Evolutionary conservation across 2,797 vertebrate genomes (phyloP).

Genomic region (Fistularia commersonii): DNA sequence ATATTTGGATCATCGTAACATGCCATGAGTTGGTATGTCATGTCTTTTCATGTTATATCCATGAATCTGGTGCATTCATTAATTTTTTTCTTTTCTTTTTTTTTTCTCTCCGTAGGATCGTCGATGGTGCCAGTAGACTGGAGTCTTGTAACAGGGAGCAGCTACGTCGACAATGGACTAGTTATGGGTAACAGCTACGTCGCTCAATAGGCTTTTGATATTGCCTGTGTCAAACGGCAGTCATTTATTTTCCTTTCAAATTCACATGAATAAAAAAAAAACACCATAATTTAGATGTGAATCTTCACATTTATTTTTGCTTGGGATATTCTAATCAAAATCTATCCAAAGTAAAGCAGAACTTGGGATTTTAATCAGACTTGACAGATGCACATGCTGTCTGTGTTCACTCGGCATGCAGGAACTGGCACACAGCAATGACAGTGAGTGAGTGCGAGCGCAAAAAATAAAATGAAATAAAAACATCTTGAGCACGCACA

Average conservation of each 20-base stretch:
- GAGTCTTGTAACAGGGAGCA: conserved; percentile 64
- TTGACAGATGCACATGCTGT: conserved; percentile 50
- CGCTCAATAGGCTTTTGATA: conserved; percentile 72
- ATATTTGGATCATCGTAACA: conserved; percentile 23
- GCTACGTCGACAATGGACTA: conserved; percentile 56
- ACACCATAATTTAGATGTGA: conserved; percentile 42
- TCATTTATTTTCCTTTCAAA: conserved; percentile 33
- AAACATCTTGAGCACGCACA: conserved; percentile 43
- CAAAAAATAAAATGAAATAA: conserved; percentile 17
- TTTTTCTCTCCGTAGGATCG: conserved; percentile 43
- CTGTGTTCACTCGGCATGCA: conserved; percentile 30
- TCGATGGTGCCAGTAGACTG: conserved; percentile 52
- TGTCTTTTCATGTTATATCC: conserved; percentile 45
- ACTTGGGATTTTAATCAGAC: conserved; percentile 32
- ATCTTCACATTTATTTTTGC: conserved; percentile 35
- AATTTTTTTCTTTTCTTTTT: conserved; percentile 52
- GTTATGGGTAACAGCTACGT: conserved; percentile 56
- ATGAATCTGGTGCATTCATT: conserved; percentile 71
- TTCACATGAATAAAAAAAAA: conserved; percentile 29
- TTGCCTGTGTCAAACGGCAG: conserved; percentile 58
- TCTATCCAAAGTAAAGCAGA: conserved; percentile 39
- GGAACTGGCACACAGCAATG: conserved; percentile 44
- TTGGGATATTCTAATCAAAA: conserved; percentile 43
- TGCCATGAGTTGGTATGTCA: conserved; percentile 60
- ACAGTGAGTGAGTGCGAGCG: conserved; percentile 21